Evolutionary conservation across 2,888 invertebrate genomes (phyloP), one percentile per base, ranked within the genome.

Genomic region (Latheticus oryzae): DNA sequence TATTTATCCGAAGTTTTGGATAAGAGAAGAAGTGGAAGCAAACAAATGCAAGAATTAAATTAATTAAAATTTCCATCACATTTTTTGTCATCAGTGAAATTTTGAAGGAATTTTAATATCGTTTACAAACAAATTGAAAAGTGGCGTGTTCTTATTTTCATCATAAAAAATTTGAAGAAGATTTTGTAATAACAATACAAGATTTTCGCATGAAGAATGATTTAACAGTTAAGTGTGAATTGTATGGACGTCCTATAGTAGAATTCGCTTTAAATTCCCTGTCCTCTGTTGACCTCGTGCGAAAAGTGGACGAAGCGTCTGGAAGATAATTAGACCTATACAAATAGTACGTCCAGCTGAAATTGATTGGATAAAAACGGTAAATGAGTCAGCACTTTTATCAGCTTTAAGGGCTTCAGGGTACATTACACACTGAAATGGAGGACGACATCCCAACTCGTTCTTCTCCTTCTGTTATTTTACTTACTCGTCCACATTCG

Each of bases 311-410:
- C 13, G 40, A 56, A 58, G 58, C 55, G 40, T 45, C 56, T 60
- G 24, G 53, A 43, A 48, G 63, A 60, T 63, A 63, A 63, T 63
- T 60, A 63, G 55, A 58, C 48, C 60, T 60, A 58, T 62, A 62
- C 58, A 62, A 62, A 62, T 62, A 60, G 42, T 57, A 57, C 58
- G 55, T 48, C 32, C 58, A 40, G 56, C 21, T 35, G 32, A 55
- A 62, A 62, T 62, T 59, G 62, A 62, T 62, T 59, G 59, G 57
- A 50, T 54, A 45, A 47, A 51, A 59, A 50, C 53, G 35, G 32
- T 53, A 45, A 54, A 52, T 52, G 52, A 51, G 30, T 51, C 51
- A 51, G 51, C 51, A 51, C 30, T 51, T 51, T 51, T 40, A 40
- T 40, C 40, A 28, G 51, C 51, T 51, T 51, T 40, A 40, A 38